Evolutionary conservation across 2,888 invertebrate genomes (phyloP), one percentile per base, ranked within the genome.

Genomic region (Lasioglossum calceatum): DNA sequence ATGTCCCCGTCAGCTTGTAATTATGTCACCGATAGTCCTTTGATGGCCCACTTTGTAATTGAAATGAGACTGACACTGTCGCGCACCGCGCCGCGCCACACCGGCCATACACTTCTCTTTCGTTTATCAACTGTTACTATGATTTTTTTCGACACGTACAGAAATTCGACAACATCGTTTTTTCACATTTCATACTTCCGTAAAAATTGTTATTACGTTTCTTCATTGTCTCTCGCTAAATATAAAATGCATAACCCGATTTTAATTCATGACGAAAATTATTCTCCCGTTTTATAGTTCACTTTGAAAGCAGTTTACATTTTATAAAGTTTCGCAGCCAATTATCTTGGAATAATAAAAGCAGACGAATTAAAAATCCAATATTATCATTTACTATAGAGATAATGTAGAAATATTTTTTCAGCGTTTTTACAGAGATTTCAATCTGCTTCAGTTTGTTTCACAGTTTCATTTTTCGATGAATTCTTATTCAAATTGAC

Each of bases 11-110:
- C 76, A 58, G 77, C 80, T 81, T 74, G 76, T 71, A 83, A 85
- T 89, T 81, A 79, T 85, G 80, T 67, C 82, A 47, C 67, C 80
- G 61, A 72, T 84, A 79, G 73, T 89, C 75, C 79, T 82, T 84
- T 64, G 27, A 72, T 61, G 16, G 61, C 16, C 36, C 36, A 42
- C 2, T 67, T 32, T 23, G 72, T 61, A 77, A 73, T 84, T 72
- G 76, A 19, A 64, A 61, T n/a, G 39, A 72, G 72, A 36, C n/a
- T 47, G 50, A 77, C 50, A 32, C 16, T 64, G 64, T 16, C 16
- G n/a, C 82, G 16, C 64, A 5, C 54, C 1, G 50, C 36, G 4
- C 54, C 1, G 50, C 36, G 4, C 23, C n/a, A 32, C 32, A 32
- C 1, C 42, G 23, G 3, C 7, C 50, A n/a, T 36, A 0, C 23